Evolutionary conservation across 1,140 invertebrate genomes (phyloP), one percentile per base, ranked within the genome.

Genomic region (Triops cancriformis): DNA sequence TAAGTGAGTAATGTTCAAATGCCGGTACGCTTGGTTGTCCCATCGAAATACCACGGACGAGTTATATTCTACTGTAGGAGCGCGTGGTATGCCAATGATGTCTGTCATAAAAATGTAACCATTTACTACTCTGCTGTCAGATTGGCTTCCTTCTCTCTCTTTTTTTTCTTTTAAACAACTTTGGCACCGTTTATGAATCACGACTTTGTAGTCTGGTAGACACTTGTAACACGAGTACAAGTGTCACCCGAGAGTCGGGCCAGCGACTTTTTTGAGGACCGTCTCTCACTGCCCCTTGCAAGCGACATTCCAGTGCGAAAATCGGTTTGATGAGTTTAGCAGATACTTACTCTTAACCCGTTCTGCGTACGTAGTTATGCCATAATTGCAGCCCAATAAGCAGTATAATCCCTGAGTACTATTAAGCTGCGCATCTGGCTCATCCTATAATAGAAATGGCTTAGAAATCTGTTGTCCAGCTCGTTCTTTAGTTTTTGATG

Each of bases 1-100:
- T 79, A 92, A 85, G 82, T 91, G 93, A 28, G 87, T 90, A 23
- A 92, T 85, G 80, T 90, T 87, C 31, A 86, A 84, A 84, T 80
- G 82, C 83, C 80, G 82, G 3, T 85, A 83, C 7, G 87, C 88
- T 74, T 90, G 89, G 94, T 94, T 96, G 81, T 92, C 89, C 14
- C 96, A 86, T 10, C 89, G 89, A n/a, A 95, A 85, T 0, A 92
- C 87, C 1, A 89, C 91, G 73, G 93, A 83, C 73, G 90, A 91
- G 82, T 92, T 90, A 0, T 91, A 90, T 6, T 93, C 90, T 64
- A 95, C 85, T 9, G 90, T 89, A 11, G 93, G 94, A 11, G 91
- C 88, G 6, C 88, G 87, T 23, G 91, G 91, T 26, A 85, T 88
- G 7, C 90, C 91, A 23, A 93, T 87, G 80, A 90, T 85, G 81